Evolutionary conservation across 2,113 vertebrate genomes (phyloP).

Genomic region (Lontra canadensis): DNA sequence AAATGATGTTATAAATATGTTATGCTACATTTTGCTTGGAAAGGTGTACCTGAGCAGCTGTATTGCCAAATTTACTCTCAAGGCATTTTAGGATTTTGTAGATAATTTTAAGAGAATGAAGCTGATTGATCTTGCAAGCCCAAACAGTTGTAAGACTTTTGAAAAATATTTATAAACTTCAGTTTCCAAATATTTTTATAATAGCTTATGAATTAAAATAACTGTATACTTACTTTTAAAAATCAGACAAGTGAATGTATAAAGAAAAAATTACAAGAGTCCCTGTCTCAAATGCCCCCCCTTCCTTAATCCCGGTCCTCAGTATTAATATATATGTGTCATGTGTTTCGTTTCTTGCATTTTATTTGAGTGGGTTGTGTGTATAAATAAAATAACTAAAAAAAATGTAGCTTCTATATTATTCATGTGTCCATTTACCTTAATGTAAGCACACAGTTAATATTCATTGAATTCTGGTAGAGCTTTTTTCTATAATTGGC

Average conservation of each 20-base stretch:
- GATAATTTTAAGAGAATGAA: conserved; percentile 40
- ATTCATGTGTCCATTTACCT: background rate
- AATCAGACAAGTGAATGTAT: background rate
- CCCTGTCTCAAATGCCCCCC: background rate
- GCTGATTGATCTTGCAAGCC: background rate
- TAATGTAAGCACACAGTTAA: conserved; percentile 15
- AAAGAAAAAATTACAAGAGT: conserved; percentile 23
- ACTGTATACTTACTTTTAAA: conserved; percentile 15
- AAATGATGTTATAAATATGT: conserved; percentile 21
- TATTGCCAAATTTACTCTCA: background rate
- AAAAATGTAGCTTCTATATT: background rate
- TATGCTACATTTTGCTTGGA: conserved; percentile 17
- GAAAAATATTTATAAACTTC: conserved; percentile 18
- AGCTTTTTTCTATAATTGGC: conserved; percentile 24
- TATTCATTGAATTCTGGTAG: conserved; percentile 30
- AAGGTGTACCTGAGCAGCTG: background rate
- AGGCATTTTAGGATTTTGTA: conserved; percentile 27
- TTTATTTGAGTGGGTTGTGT: background rate
- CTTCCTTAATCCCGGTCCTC: background rate
- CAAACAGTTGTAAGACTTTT: conserved; percentile 3
- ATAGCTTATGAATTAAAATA: background rate
- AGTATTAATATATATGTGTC: background rate
- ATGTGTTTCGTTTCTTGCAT: background rate
- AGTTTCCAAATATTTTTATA: conserved; percentile 37
- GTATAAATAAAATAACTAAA: background rate